Conservation (phyloP, 2,113 vertebrate species). For the Gorsachius goisagi region DNA sequence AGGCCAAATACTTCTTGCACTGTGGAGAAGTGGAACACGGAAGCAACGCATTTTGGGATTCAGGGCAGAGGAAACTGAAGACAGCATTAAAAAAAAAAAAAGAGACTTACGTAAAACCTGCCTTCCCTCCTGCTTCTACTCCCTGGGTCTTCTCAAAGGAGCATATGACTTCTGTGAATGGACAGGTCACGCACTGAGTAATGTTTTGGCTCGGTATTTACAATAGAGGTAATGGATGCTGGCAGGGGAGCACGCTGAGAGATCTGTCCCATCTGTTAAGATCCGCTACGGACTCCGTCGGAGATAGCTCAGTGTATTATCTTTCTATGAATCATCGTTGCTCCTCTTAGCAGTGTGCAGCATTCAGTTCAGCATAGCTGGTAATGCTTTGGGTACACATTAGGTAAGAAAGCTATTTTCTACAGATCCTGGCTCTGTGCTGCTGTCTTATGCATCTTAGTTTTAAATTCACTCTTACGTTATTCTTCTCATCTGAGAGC, state of each 20-base stretch:
- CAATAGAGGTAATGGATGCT: slow-evolving; percentile 54
- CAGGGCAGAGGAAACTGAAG: slow-evolving; percentile 10
- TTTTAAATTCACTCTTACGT: not conserved
- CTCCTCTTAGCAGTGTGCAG: not conserved
- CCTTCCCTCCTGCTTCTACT: slow-evolving; percentile 38
- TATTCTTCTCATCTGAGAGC: not conserved
- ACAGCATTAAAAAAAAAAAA: not conserved
- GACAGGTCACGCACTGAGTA: slow-evolving; percentile 57
- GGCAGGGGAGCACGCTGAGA: slow-evolving; percentile 7
- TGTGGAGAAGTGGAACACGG: not conserved
- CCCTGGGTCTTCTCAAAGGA: slow-evolving; percentile 60
- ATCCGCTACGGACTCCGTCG: not conserved
- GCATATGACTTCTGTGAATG: slow-evolving; percentile 68
- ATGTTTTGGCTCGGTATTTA: slow-evolving; percentile 48
- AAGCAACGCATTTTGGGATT: not conserved
- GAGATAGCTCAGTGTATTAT: slow-evolving; percentile 33
- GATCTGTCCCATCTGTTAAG: slow-evolving; percentile 62
- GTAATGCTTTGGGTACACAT: not conserved
- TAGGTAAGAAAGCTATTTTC: slow-evolving; percentile 50
- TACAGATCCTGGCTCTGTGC: not conserved
- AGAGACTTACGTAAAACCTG: slow-evolving; percentile 43
- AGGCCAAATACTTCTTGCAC: not conserved
- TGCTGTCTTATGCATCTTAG: not conserved
- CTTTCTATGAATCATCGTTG: slow-evolving; percentile 60
- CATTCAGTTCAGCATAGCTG: not conserved